Evolutionary conservation across 2,888 invertebrate species (phyloP).

Genomic region (Melieria picta): DNA sequence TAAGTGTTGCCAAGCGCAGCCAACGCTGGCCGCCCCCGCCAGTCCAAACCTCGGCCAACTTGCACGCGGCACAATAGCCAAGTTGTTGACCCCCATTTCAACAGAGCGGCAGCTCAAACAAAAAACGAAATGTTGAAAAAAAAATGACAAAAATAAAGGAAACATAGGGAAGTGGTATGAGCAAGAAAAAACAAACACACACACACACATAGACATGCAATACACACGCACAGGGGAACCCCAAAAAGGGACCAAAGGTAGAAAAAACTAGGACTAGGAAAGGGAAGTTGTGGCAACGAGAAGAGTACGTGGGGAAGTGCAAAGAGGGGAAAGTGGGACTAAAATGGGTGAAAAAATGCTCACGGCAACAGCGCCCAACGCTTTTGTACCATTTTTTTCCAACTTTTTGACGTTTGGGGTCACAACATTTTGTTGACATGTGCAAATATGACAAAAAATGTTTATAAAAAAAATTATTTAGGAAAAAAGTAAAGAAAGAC

Average conservation of each 20-base stretch:
- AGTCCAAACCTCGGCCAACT: no score
- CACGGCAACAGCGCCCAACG: neutral
- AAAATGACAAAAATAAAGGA: neutral
- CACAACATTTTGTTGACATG: constrained; percentile 36
- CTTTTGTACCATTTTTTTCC: neutral
- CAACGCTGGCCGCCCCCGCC: no score
- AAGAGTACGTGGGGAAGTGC: neutral
- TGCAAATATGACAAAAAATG: neutral
- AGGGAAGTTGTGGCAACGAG: neutral
- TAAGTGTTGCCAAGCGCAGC: constrained; percentile 5
- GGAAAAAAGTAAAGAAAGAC: no score
- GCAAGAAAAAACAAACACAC: neutral
- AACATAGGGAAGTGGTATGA: neutral
- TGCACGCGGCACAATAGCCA: constrained; percentile 7
- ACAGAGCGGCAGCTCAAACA: neutral
- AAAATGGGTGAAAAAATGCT: no score
- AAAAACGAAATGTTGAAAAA: neutral
- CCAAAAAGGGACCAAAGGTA: no score
- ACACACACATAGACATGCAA: no score
- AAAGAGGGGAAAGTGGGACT: neutral
- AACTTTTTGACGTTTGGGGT: constrained; percentile 40
- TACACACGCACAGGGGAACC: no score
- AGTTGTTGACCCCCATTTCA: constrained; percentile 17
- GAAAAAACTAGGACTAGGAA: no score
- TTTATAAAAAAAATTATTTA: neutral